Percentiles rank a stretch among this genome's conserved stretches.
Evolutionary conservation across 2,113 vertebrate species (phyloP).

Genomic region (Entelurus aequoreus): DNA sequence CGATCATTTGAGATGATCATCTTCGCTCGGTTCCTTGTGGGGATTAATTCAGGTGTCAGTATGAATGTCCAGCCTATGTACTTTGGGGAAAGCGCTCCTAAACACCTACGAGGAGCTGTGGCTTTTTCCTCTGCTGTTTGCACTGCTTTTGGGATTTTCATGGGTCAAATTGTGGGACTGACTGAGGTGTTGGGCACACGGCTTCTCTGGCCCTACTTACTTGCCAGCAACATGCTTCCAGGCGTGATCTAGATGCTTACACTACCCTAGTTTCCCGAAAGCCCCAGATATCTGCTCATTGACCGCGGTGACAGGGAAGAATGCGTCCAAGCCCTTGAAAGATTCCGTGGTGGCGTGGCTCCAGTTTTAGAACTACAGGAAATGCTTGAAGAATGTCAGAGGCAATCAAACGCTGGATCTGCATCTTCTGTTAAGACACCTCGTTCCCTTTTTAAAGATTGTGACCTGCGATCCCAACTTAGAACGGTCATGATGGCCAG

Average conservation of each 20-base stretch:
- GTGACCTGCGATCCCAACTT: constrained; percentile 69
- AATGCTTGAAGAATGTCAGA: constrained; percentile 74
- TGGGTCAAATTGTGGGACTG: constrained; percentile 82
- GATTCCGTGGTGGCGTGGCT: constrained; percentile 68
- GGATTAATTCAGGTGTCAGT: constrained; percentile 80
- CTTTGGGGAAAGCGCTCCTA: constrained; percentile 83
- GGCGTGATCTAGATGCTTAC: constrained; percentile 77
- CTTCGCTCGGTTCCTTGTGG: constrained; percentile 77
- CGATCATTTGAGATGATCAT: constrained; percentile 85
- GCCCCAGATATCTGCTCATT: constrained; percentile 87
- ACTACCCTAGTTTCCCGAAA: constrained; percentile 85
- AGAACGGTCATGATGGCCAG: constrained; percentile 72
- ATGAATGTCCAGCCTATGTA: constrained; percentile 92
- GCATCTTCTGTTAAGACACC: constrained; percentile 39
- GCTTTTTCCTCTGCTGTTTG: constrained; percentile 82
- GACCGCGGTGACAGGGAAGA: constrained; percentile 77
- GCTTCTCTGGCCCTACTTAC: constrained; percentile 78
- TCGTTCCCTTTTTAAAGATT: constrained; percentile 71
- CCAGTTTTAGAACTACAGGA: constrained; percentile 77
- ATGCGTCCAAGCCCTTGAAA: constrained; percentile 73
- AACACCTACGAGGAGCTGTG: constrained; percentile 80
- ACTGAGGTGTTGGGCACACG: constrained; percentile 80
- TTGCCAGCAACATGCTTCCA: constrained; percentile 80
- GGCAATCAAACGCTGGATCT: constrained; percentile 46
- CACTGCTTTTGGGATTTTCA: constrained; percentile 79